Conservation (phyloP, 1,140 invertebrate species). For the Drosophila gunungcola region DNA sequence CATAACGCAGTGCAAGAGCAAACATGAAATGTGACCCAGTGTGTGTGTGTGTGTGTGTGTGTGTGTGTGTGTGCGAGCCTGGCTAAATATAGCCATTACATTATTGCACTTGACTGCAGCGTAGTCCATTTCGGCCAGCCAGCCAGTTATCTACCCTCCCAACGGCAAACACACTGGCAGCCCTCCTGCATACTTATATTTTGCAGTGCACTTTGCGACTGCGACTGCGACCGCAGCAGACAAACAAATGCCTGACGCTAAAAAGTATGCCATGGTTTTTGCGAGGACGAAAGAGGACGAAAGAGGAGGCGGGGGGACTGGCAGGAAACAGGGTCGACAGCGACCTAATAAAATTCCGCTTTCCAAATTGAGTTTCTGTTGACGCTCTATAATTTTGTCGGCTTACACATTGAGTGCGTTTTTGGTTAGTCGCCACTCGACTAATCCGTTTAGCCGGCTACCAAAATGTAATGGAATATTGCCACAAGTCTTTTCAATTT, state of each 20-base stretch:
- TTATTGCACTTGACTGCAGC: slow-evolving; percentile 77
- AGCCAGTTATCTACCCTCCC: not conserved
- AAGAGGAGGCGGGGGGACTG: not conserved
- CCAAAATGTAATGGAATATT: not conserved
- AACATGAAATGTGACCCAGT: slow-evolving; percentile 31
- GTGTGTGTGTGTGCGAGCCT: slow-evolving; percentile 4
- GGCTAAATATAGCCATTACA: slow-evolving; percentile 70
- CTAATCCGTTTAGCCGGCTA: slow-evolving; percentile 4
- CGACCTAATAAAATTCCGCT: slow-evolving; percentile 46
- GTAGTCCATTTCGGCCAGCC: slow-evolving; percentile 51
- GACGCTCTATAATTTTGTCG: slow-evolving; percentile 35
- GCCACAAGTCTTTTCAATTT: not conserved
- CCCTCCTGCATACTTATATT: slow-evolving; percentile 19
- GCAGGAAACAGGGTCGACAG: slow-evolving; percentile 6
- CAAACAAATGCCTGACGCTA: slow-evolving; percentile 41
- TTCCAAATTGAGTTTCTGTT: slow-evolving; percentile 50
- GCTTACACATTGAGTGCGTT: slow-evolving; percentile 19
- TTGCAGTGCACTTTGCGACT: slow-evolving; percentile 52
- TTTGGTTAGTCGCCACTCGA: slow-evolving; percentile 4
- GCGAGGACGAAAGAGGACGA: not conserved
- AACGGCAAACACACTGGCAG: not conserved
- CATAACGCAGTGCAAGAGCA: slow-evolving; percentile 46
- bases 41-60: not conserved
- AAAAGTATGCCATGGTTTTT: slow-evolving; percentile 54
- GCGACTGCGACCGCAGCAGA: slow-evolving; percentile 52